Base-by-base conservation (phyloP, 1,140 invertebrate species). In the Cyphomyrmex costatus region DNA sequence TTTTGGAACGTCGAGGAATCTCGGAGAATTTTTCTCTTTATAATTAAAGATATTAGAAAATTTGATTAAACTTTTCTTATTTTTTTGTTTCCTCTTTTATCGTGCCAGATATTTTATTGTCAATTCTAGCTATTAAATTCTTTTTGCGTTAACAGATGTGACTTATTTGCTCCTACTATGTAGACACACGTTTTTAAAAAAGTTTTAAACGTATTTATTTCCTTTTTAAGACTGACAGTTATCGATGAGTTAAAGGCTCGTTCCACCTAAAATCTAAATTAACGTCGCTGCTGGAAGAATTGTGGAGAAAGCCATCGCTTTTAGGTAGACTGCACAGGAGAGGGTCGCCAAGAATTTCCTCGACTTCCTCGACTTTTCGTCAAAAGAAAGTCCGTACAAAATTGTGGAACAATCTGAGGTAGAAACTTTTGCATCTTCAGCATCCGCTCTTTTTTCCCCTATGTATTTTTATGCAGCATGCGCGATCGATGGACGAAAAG, bases 291-390 rank as follows among this genome's bases (percentile, higher is more conserved):
- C 7, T 27, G 66, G 53, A 82, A 73, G 53, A 82, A 73, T 33
- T 42, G 42, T 14, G 53, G 24, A 74, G 79, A 83, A 83, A 83
- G 79, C 74, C 79, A 74, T 74, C 7, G 24, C 68, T 82, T 42
- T 80, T 70, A 68, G 42, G 46, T 79, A 68, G 63, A 24, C 78
- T 16, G 10, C 46, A n/a, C 7, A 36, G 63, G 30, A 27, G 70
- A 51, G 65, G 65, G 53, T 65, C 58, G 36, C 30, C 60, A 12
- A 79, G 77, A 46, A 73, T 82, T 73, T 46, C 68, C 21, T 24
- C 30, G 61, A 53, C 65, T 71, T 71, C 19, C 19, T 58, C 19
- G 42, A n/a, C 51, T 71, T 27, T 30, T 27, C 46, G 76, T 51
- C 65, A 56, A 73, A 73, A 30, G 66, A 36, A 58, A 82, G 36